Base-by-base conservation (phyloP, 2,113 vertebrate species). In the Ceyx margarethae region DNA sequence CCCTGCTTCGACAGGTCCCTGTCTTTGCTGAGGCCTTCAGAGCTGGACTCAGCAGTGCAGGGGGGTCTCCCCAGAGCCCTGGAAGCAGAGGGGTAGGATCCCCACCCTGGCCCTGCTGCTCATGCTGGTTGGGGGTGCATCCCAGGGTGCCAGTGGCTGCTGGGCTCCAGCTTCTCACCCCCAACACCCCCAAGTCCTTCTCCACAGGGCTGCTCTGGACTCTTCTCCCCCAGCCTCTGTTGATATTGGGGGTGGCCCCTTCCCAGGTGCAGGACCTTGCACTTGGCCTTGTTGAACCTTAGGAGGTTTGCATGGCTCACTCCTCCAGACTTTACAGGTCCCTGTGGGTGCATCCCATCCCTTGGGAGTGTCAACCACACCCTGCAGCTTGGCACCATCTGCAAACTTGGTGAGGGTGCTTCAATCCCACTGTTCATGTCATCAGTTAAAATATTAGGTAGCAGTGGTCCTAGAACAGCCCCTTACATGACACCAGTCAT, bases 301-400 rank as follows among this genome's bases (percentile, higher is more conserved):
- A 13, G 17, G 54, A 28, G 21, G 18, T 56, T 37, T 9, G 0
- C 13, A 22, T 0, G 1, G 21, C 25, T 21, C 7, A 0, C 11
- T 76, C 1, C 19, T 48, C 7, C 45, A 53, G 40, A 48, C 19
- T 29, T 40, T 20, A 6, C 21, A 56, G 15, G 10, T 68, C 29
- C 54, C 21, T 68, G 21, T 50, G 81, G 11, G 18, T 60, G 10
- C 28, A 31, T 56, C 53, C 53, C 8, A 17, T 31, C 28, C 53
- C 28, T 56, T 28, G 31, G 28, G 16, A 9, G 5, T 56, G 53
- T 23, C 15, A 15, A 18, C 28, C 6, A 17, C 53, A 18, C 53
- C 29, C 31, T 15, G 28, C 51, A 54, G 51, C 51, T 53, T 28
- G 51, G 51, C 28, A 26, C 29, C 53, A 54, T 54, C 53, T 54